Conservation (phyloP, 2,113 vertebrate species). For the Labrus mixtus region DNA sequence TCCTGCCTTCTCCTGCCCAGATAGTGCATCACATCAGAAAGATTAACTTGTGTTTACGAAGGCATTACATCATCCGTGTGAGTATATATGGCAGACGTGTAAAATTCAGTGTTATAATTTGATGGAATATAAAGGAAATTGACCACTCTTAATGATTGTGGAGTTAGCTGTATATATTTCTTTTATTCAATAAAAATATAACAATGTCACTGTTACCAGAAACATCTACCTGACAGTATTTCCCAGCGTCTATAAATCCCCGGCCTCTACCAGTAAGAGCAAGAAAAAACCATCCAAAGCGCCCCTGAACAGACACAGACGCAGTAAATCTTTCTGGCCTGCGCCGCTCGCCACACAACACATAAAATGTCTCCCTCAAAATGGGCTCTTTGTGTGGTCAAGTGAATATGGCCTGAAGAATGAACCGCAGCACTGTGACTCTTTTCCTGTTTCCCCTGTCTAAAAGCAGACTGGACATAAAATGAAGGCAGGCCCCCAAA, state of each 20-base stretch:
- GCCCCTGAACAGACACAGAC: constrained; percentile 69
- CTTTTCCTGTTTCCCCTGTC: constrained; percentile 82
- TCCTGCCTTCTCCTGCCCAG: no score
- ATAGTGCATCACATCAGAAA: no score
- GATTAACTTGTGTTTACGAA: no score
- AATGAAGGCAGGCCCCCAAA: constrained; percentile 46
- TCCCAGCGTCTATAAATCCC: constrained; percentile 50
- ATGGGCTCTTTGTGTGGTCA: constrained; percentile 83
- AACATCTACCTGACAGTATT: constrained; percentile 43
- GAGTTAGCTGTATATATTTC: no score
- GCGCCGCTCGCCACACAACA: constrained; percentile 70
- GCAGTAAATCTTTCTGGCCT: constrained; percentile 77
- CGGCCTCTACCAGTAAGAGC: constrained; percentile 57
- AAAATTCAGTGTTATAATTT: no score
- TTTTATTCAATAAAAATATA: constrained; percentile 11
- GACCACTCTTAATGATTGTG: no score
- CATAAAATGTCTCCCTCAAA: constrained; percentile 80
- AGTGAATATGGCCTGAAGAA: constrained; percentile 79
- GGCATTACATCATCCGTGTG: no score
- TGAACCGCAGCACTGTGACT: constrained; percentile 75
- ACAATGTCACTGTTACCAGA: not conserved
- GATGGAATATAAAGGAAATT: no score
- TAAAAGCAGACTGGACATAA: constrained; percentile 74
- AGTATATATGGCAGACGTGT: no score
- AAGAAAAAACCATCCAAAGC: constrained; percentile 65